Base-by-base conservation (phyloP, 2,888 invertebrate genomes). In the Leucozona laternaria region DNA sequence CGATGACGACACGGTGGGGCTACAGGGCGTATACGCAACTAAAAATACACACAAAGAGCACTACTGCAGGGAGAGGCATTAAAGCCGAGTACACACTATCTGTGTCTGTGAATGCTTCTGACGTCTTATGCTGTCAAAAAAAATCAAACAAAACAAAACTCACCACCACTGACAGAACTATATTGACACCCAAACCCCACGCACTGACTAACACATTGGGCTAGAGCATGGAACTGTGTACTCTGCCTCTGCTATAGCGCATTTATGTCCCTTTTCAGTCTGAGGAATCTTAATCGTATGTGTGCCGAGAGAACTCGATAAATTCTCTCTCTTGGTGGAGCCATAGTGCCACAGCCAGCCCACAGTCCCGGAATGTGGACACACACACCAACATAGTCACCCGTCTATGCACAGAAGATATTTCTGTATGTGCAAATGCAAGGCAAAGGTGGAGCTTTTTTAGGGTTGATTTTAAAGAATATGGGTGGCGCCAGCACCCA, bases 1-100 rank as follows among this genome's bases (percentile, higher is more conserved):
- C 37, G 50, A 68, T 68, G 68, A 68, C 53, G 68, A 68, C 37
- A 53, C 45, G 43, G 72, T 70, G 82, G 78, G 82, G 68, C 64
- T 79, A 75, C 78, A 79, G 86, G 86, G 86, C 86, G 86, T 86
- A 86, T 79, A 86, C 86, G 86, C 86, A 86, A 86, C 85, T 81
- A 81, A 80, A 77, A 73, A 86, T 78, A 82, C 57, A 82, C 86
- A 79, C 13, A 66, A 66, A 62, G 45, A 80, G 53, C 5, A 20
- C 15, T 37, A 37, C 22, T 37, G 73, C 40, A 57, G 20, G 62
- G 70, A 73, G 78, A 78, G 81, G 78, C 73, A 70, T 78, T 77
- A 37, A 80, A 73, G 43, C 60, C 48, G 25, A 81, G 45, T 25
- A 78, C 72, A 71, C 77, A 80, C 72, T 43, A 50, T 50, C 50